Base-by-base conservation (phyloP, 2,797 vertebrate genomes). In the Sphaeramia orbicularis region DNA sequence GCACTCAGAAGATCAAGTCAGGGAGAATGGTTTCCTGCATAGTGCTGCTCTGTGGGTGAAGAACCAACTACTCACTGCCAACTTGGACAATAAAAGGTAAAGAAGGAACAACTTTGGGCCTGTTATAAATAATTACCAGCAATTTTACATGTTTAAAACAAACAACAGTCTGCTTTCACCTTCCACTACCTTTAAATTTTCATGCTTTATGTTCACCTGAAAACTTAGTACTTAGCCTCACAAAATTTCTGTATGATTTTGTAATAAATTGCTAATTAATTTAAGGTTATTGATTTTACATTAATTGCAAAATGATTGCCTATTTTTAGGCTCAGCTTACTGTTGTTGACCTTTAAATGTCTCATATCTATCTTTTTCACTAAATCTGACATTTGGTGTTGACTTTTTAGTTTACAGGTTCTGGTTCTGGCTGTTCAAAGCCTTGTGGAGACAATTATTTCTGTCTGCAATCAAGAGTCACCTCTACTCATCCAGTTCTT, bases 1-100 rank as follows among this genome's bases (percentile, higher is more conserved):
- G 63, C 94, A 94, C 18, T 85, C 93, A 70, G 90, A 80, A 13
- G 79, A 59, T 62, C 84, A 89, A 38, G 82, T 94, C 56, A 93
- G 85, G 32, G 92, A 95, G 71, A 95, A 93, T 7, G 90, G 92
- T 15, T 97, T 99, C 85, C 85, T 99, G 64, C 83, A 88, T 76
- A 93, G 89, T 62, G 94, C 95, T 54, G 96, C 96, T 2, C 38
- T 93, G 42, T 99, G 97, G 98, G 93, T 97, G 67, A 96, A 92
- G 89, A 94, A 89, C 56, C 96, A 96, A 84, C 89, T 97, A 59
- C 94, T 96, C 65, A 93, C 87, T 1, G 84, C 88, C 2, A 77
- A 88, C 19, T 78, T 96, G 81, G 95, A 95, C 24, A 91, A 95
- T 59, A 95, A 92, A 86, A 96, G 96, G 96, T 98, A 94, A 71